phyloP scores from a whole-genome alignment of 2,113 vertebrate species.

The Cisticola juncidis region DNA sequence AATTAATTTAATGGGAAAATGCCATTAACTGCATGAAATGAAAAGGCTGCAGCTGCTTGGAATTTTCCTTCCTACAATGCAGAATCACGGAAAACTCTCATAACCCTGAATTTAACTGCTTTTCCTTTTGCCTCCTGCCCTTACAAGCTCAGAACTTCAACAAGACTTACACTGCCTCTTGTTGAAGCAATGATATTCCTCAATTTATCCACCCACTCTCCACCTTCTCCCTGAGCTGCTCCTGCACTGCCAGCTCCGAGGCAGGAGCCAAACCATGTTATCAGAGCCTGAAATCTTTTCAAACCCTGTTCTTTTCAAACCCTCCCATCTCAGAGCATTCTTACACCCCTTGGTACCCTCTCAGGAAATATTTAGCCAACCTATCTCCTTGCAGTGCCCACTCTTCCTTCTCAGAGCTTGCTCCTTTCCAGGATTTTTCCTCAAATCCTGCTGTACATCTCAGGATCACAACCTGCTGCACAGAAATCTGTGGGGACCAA shows the following conservation, averaged over 20 bases:
- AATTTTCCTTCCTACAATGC: background rate
- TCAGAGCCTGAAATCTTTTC: background rate
- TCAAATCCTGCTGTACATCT: background rate
- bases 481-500: background rate
- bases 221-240: background rate
- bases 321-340: background rate
- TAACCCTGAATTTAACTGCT: background rate
- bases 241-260: background rate
- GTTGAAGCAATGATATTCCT: background rate
- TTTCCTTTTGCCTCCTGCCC: background rate
- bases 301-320: background rate
- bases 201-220: background rate
- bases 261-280: background rate
- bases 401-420: background rate
- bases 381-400: accelerated
- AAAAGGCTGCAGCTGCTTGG: background rate
- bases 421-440: background rate
- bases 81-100: background rate
- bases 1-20: background rate
- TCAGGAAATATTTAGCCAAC: background rate
- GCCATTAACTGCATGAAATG: background rate
- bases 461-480: background rate
- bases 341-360: background rate
- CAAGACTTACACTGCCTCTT: background rate
- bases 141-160: background rate